Base-by-base conservation (phyloP, 2,113 vertebrate genomes). In the Leucopsar rothschildi region DNA sequence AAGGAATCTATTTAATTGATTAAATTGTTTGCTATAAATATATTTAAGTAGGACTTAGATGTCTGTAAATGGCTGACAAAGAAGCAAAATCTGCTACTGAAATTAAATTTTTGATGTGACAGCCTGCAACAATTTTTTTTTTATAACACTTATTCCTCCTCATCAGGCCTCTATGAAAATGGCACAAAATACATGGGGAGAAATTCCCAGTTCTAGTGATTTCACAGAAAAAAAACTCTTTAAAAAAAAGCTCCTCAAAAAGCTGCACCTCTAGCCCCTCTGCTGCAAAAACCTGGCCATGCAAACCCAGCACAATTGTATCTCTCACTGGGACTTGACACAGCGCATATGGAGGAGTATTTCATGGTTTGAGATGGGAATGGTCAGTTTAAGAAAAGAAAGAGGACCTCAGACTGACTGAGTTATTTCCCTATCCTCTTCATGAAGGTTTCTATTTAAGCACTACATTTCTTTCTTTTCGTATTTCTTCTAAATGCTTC, bases 1-100 rank as follows among this genome's bases (percentile, higher is more conserved):
- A 44, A 92, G 50, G 14, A 49, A 24, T 65, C n/a, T 71, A 45
- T 91, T 82, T 82, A 94, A 92, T 59, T 37, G 37, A 92, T 96
- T 81, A 66, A 92, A 90, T 65, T 82, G 52, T 92, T 95, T 91
- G 37, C 60, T 93, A 75, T 78, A 59, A 75, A 64, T 92, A 83
- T 28, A 50, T 88, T 86, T 94, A 93, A 96, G 71, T 49, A 77
- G 55, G 73, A 87, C 77, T 19, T 37, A 60, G 72, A 66, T 20
- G 19, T 60, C 44, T 84, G 27, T 82, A 81, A 90, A 93, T 83
- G 63, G 50, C 88, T 86, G 78, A 72, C 33, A 79, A 92, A 75
- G 52, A 93, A 65, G 49, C 24, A 64, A 82, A 80, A 28, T 63
- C 37, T 56, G 44, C 59, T 80, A 68, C 44, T 69, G 72, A 91